Evolutionary conservation across 2,888 invertebrate species (phyloP).

Genomic region (Fragum fragum): DNA sequence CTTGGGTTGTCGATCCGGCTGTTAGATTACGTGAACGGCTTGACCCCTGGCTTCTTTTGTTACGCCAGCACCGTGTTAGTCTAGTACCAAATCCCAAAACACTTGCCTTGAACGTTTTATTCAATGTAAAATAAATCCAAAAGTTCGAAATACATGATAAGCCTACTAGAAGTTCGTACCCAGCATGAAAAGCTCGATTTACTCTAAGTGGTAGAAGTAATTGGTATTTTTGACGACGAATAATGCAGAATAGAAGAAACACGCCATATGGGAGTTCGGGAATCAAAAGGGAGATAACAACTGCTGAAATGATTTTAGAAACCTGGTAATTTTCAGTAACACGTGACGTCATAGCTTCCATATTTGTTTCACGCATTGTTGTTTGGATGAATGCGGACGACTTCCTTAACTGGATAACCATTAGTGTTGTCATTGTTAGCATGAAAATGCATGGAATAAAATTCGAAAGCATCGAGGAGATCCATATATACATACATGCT

Average conservation of each 20-base stretch:
- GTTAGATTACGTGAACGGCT: not conserved
- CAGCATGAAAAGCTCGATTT: conserved; percentile 19
- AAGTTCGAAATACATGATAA: conserved; percentile 3
- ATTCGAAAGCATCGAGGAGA: not conserved
- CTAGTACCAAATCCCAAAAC: not conserved
- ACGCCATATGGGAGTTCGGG: conserved; percentile 10
- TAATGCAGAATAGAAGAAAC: conserved; percentile 13
- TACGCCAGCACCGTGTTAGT: not conserved
- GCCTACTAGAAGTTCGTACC: not conserved
- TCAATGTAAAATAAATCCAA: conserved; percentile 10
- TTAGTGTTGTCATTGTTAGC: not conserved
- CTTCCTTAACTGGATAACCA: not conserved
- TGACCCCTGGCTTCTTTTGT: not conserved
- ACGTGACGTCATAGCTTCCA: conserved; percentile 1
- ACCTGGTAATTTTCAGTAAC: not conserved
- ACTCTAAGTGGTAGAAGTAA: not conserved
- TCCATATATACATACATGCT: conserved; percentile 4
- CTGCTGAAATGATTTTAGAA: not conserved
- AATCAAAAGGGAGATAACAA: conserved; percentile 2
- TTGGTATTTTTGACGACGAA: not conserved
- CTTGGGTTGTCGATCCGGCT: not conserved
- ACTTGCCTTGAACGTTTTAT: conserved; percentile 4
- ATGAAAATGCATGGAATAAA: conserved; percentile 21
- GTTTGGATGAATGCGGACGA: not conserved
- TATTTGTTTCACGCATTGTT: not conserved